phyloP scores from a whole-genome alignment of 2,888 invertebrate species.

The Drosophila antonietae region DNA sequence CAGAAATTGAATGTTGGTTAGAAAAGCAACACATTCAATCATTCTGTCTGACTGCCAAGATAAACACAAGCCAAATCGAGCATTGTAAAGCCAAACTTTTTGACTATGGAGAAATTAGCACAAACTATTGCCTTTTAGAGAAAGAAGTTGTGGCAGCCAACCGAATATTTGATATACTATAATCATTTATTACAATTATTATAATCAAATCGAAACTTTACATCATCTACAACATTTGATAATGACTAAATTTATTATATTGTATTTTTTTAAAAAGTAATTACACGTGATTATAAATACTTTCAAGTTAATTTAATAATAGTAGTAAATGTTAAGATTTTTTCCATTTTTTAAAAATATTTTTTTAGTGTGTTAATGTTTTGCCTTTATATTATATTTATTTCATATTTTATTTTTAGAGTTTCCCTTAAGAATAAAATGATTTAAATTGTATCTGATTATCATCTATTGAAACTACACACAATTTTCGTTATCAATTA shows the following conservation, averaged over 20 bases:
- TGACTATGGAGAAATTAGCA: conserved; percentile 36
- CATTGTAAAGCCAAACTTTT: conserved; percentile 25
- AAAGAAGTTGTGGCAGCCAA: neutral
- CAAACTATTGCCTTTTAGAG: conserved; percentile 10
- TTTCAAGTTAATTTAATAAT: no score
- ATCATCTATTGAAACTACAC: no score
- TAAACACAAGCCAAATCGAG: conserved; percentile 34
- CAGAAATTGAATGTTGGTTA: conserved; percentile 75
- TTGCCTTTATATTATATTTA: no score
- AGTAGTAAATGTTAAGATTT: no score
- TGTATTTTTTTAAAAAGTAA: no score
- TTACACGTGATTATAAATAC: no score
- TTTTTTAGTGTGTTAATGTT: no score
- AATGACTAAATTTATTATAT: neutral
- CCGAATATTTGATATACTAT: conserved; percentile 3
- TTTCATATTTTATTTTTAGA: no score
- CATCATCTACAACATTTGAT: neutral
- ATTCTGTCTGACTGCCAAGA: conserved; percentile 62
- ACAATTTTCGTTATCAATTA: no score
- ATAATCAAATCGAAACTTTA: neutral
- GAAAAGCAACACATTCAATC: conserved; percentile 78
- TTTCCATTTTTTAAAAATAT: no score
- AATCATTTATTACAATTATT: neutral
- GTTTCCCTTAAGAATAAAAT: no score
- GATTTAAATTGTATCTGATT: no score